Base-by-base conservation (phyloP, 1,140 invertebrate species). In the Amphibalanus amphitrite region DNA sequence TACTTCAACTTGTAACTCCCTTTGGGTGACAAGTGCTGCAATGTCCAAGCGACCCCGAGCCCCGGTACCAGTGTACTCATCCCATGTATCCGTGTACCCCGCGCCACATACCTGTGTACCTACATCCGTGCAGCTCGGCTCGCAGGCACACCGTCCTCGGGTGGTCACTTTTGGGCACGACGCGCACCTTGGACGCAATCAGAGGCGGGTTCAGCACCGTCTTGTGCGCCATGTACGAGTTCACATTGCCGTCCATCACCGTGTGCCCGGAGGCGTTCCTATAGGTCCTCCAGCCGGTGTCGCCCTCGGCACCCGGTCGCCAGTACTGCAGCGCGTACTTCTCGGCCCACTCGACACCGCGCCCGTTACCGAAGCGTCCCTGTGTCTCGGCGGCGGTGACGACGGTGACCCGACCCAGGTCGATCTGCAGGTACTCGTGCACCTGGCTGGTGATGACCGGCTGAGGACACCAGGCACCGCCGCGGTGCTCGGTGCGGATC, bases 321-420 rank as follows among this genome's bases (percentile, higher is more conserved):
- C 88, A 91, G 79, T 95, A 97, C 77, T 96, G 92, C 0, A 97
- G 81, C 38, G 88, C 84, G 79, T 92, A 96, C 40, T 86, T 83
- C 76, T 93, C 90, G 0, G 90, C 88, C 77, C 87, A 97, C 78
- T 97, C 94, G 67, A 89, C 86, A 20, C 93, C 94, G 73, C 92
- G 87, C 17, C 93, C 92, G 79, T 95, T 96, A 0, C 92, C 94
- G 78, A 95, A 96, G 59, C 94, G 84, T 13, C 94, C 94, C 77
- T 97, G 94, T 0, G 92, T 92, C 77, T 93, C 91, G 0, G 94
- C 90, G 80, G 86, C 88, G 0, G 91, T 92, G 75, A 96, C 87
- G 74, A 93, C 82, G 77, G n/a, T n/a, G n/a, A n/a, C n/a, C n/a
- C n/a, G n/a, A n/a, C n/a, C n/a, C n/a, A n/a, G n/a, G n/a, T n/a